phyloP scores from a whole-genome alignment of 2,113 vertebrate genomes.

The Ramphastos sulfuratus region DNA sequence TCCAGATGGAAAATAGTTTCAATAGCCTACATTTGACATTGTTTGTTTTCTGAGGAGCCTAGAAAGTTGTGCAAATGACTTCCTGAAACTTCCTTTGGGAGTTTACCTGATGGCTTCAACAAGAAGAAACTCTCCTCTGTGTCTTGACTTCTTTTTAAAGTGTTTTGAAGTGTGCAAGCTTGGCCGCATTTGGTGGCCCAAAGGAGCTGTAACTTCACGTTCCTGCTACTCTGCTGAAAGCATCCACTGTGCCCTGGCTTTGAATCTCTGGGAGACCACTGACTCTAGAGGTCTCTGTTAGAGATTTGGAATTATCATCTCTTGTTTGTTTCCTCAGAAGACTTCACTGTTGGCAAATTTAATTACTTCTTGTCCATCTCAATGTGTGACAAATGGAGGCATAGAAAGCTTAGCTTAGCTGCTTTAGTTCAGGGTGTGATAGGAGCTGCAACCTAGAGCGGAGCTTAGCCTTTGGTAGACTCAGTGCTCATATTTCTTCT shows the following conservation, averaged over 20 bases:
- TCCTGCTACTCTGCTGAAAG: neutral
- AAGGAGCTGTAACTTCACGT: neutral
- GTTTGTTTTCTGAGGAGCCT: neutral
- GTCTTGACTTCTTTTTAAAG: neutral
- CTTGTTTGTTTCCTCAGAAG: neutral
- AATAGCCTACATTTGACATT: neutral
- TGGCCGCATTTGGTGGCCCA: neutral
- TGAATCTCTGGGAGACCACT: neutral
- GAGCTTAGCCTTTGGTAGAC: neutral
- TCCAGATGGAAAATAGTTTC: neutral
- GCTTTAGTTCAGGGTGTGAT: neutral
- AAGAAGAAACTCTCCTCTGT: neutral
- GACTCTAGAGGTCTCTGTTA: neutral
- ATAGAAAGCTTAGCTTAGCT: neutral
- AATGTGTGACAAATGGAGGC: neutral
- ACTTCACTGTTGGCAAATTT: neutral
- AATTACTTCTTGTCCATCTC: neutral
- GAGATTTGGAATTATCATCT: neutral
- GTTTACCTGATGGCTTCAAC: neutral
- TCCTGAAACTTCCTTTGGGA: neutral
- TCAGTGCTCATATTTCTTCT: neutral
- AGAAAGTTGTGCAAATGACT: neutral
- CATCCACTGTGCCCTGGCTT: neutral
- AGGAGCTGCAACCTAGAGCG: neutral
- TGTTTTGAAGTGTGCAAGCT: neutral